These are phyloP conservation scores for Caenorhabditis sp. DNA, from an alignment of 2,888 invertebrate species.

Conservation along the genomic window DNA sequence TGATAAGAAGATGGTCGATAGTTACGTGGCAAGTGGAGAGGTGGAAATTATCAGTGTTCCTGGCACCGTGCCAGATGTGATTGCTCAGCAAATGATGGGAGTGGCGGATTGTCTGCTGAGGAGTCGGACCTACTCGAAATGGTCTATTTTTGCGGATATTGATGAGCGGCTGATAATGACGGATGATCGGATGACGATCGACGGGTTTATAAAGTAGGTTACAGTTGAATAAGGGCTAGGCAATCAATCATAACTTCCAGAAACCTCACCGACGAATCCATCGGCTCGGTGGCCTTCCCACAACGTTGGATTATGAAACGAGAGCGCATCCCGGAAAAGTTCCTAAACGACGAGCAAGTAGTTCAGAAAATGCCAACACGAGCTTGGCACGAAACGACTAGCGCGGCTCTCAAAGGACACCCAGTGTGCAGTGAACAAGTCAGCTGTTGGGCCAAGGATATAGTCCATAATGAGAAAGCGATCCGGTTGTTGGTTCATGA, in stretches of 20 bases:
- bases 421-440: conserved; percentile 41
- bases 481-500: conserved; percentile 54
- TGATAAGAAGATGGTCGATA: conserved; percentile 43
- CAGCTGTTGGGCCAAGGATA: conserved; percentile 61
- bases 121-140: conserved; percentile 50
- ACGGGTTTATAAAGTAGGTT: conserved; percentile 44
- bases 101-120: conserved; percentile 58
- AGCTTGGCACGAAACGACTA: conserved; percentile 60
- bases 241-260: conserved; percentile 8
- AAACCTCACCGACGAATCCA: conserved; percentile 38
- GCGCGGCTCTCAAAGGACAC: conserved; percentile 52
- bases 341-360: conserved; percentile 47
- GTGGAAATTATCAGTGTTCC: conserved; percentile 48
- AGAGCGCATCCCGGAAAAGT: conserved; percentile 50
- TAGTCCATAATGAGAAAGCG: conserved; percentile 61
- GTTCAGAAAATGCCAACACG: conserved; percentile 53
- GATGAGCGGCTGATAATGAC: conserved; percentile 64
- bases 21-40: conserved; percentile 54
- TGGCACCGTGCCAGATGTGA: conserved; percentile 42
- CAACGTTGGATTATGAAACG: conserved; percentile 67
- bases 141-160: conserved; percentile 63
- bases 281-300: conserved; percentile 57
- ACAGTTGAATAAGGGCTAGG: not conserved
- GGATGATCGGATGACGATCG: conserved; percentile 44
- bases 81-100: conserved; percentile 57